Percentiles rank a stretch among this genome's conserved stretches.
Conservation (phyloP, 2,888 invertebrate genomes). For the Zelleria hepariella region DNA sequence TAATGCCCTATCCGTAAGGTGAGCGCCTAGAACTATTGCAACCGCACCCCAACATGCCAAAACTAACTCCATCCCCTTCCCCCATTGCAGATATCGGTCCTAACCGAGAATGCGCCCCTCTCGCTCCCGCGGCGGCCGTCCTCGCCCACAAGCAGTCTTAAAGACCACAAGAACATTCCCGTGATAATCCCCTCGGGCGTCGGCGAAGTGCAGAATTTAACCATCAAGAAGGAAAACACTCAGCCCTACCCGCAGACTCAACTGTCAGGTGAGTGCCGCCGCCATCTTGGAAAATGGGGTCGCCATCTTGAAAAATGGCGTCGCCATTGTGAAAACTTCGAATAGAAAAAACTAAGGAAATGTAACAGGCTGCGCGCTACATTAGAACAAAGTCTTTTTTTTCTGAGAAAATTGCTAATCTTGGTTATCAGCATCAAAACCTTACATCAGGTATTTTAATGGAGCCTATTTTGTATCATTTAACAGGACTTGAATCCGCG, state of each 20-base stretch:
- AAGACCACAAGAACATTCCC: constrained; percentile 38
- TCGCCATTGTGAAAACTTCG: too few relatives aligned
- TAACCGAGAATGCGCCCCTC: constrained; percentile 45
- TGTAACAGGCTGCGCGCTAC: too few relatives aligned
- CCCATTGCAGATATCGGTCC: constrained; percentile 53
- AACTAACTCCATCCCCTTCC: background rate
- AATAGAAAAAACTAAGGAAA: too few relatives aligned
- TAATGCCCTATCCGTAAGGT: too few relatives aligned
- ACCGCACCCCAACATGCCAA: background rate
- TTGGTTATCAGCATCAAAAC: too few relatives aligned
- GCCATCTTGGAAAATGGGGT: background rate
- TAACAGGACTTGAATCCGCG: too few relatives aligned
- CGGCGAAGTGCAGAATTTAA: constrained; percentile 63
- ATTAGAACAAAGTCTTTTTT: too few relatives aligned
- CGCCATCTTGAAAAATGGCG: background rate
- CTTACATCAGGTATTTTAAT: too few relatives aligned
- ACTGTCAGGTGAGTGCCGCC: constrained; percentile 33
- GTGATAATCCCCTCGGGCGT: constrained; percentile 31
- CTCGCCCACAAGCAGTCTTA: constrained; percentile 49
- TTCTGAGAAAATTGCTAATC: too few relatives aligned
- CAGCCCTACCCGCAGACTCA: constrained; percentile 44
- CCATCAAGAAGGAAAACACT: constrained; percentile 53
- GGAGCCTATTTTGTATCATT: too few relatives aligned
- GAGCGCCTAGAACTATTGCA: too few relatives aligned
- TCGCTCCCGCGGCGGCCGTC: constrained; percentile 45